Evolutionary conservation across 2,797 vertebrate species (phyloP), one percentile per base, ranked within the genome.

Genomic region (Simalia tracyae): DNA sequence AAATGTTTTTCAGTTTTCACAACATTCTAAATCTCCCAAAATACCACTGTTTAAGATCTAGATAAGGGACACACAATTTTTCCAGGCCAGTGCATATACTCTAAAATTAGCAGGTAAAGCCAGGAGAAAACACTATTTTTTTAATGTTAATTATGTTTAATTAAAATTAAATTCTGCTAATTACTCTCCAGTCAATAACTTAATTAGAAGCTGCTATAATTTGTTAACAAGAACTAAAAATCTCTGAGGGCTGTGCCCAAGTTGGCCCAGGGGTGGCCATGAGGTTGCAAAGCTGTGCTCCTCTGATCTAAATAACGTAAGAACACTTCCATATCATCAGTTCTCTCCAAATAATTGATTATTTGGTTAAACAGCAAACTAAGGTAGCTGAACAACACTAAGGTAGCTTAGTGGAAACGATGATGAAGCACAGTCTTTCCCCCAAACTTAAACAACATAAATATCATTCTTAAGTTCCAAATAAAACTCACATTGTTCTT

Each of bases 401-500:
- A 28, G 22, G 42, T 50, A 9, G 5, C 60, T 50, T 26, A 17
- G 46, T 10, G 5, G 19, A 86, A 59, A 9, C 12, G 6, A 12
- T 22, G 0, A 56, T 36, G 10, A 68, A 57, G 54, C 56, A 59
- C 26, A 19, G 15, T 31, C 86, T 87, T 60, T 56, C 8, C 56
- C 5, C 28, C 10, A 0, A 56, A 12, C 60, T 3, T 14, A 19
- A 31, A n/a, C 5, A 46, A 11, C 7, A 15, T 63, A 36, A 46
- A 54, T n/a, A 2, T 46, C 56, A 36, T 3, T n/a, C 50, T 26
- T 57, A 14, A 2, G 11, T 36, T 46, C 10, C 8, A 50, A 63
- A 85, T 0, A 15, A 54, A 92, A 96, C 97, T 95, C 96, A 98
- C 98, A 61, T 95, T 89, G 68, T 95, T 90, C 95, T 97, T 92